Evolutionary conservation across 2,113 vertebrate species (phyloP).

Genomic region (Crypturellus undulatus): DNA sequence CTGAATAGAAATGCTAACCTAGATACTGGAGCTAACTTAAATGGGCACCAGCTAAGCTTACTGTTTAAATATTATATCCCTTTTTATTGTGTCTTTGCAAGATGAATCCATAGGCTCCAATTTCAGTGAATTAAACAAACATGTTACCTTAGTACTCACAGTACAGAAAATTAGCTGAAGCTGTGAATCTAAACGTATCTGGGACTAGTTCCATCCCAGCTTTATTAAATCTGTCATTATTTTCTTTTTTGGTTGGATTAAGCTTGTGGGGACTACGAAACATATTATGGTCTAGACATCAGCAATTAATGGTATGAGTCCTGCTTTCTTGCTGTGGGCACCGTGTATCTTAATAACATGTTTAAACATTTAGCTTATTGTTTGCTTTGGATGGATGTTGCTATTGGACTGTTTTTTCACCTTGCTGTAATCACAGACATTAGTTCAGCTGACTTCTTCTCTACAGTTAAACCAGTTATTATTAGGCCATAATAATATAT

Average conservation of each 20-base stretch:
- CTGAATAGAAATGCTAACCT: neutral
- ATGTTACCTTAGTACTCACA: slow-evolving; percentile 7
- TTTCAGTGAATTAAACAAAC: neutral
- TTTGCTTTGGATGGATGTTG: slow-evolving; percentile 45
- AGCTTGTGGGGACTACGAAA: neutral
- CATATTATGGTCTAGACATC: slow-evolving; percentile 38
- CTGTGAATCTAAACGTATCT: slow-evolving; percentile 42
- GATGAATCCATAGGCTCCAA: neutral
- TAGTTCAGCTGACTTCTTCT: slow-evolving; percentile 45
- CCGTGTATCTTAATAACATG: slow-evolving; percentile 65
- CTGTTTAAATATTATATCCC: neutral
- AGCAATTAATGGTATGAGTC: slow-evolving; percentile 32
- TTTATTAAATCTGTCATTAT: slow-evolving; percentile 31
- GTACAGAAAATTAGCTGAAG: slow-evolving; percentile 34
- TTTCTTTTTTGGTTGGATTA: slow-evolving; percentile 13
- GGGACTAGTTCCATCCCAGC: neutral
- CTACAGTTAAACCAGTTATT: slow-evolving; percentile 66
- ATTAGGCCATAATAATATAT: slow-evolving; percentile 63
- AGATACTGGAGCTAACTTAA: neutral
- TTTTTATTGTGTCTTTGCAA: neutral
- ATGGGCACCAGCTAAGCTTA: neutral
- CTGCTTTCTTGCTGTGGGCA: slow-evolving; percentile 43
- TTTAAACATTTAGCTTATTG: slow-evolving; percentile 61
- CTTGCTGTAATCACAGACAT: slow-evolving; percentile 27
- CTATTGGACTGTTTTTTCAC: slow-evolving; percentile 27